Evolutionary conservation across 2,888 invertebrate genomes (phyloP), one percentile per base, ranked within the genome.

Genomic region (Folsomia manolachei): DNA sequence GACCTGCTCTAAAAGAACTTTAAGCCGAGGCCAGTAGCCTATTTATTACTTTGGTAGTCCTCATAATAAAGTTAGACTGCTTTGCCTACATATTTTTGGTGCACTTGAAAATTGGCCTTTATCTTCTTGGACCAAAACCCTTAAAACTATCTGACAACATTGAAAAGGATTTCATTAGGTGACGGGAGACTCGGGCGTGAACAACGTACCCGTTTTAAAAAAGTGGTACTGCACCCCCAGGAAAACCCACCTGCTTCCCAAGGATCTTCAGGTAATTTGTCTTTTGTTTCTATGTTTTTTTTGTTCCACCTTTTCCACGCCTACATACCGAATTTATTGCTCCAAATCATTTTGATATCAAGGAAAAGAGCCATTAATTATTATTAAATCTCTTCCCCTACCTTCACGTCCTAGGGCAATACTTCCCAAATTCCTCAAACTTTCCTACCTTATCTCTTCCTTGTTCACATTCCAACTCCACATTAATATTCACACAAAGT

Each of bases 401-500:
- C 64, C 27, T 26, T n/a, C 60, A 60, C 4, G 60, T 26, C 64
- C 64, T 64, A 64, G 64, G 64, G 64, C 64, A 64, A 64, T 25
- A 27, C 11, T 27, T 64, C 39, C 39, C 39, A 60, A 60, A 60
- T 60, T 60, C 11, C 18, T 11, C 51, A 51, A 18, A 11, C 51
- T 51, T 11, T 18, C 11, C 51, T 51, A 11, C 11, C 51, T 18
- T 11, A 51, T 51, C 51, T 51, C 18, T 51, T 11, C 51, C 11
- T 51, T 11, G 18, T 51, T 19, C 60, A 19, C 7, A n/a, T 21
- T 60, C 60, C 60, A 7, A 7, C n/a, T 60, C 60, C 23, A 60
- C 60, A 60, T 60, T 21, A 39, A 39, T 39, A 39, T 39, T 4
- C 39, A n/a, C n/a, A 39, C 7, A 39, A 39, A 39, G 39, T 39